Evolutionary conservation across 2,113 vertebrate genomes (phyloP).

Genomic region (Aspidoscelis tigris): DNA sequence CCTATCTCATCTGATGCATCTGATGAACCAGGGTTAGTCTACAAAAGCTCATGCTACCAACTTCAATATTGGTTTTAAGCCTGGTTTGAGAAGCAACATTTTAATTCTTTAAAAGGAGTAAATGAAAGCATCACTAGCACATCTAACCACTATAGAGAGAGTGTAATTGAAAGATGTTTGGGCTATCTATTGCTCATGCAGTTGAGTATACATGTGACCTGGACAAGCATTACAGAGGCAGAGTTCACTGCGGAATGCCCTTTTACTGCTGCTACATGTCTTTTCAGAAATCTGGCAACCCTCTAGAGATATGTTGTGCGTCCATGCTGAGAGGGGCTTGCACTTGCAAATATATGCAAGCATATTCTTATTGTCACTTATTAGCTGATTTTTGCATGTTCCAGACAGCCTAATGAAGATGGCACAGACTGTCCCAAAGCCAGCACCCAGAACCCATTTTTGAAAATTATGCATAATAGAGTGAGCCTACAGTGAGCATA

Average conservation of each 20-base stretch:
- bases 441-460: too few species aligned
- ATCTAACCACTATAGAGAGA: not conserved
- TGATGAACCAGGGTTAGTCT: too few species aligned
- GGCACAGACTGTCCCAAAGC: not conserved
- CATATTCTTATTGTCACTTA: not conserved
- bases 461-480: too few species aligned
- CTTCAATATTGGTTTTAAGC: too few species aligned
- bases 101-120: not conserved
- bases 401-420: too few species aligned
- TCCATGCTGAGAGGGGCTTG: not conserved
- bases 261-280: too few species aligned
- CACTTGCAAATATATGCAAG: not conserved
- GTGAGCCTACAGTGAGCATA: too few species aligned
- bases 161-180: not conserved
- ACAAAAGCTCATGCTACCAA: too few species aligned
- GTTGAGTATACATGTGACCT: not conserved
- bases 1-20: too few species aligned
- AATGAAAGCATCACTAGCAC: not conserved
- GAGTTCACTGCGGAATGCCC: too few species aligned
- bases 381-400: not conserved
- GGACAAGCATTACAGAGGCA: not conserved
- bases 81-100: not conserved
- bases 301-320: not conserved
- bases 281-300: not conserved
- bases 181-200: not conserved